Conservation (phyloP, 2,888 invertebrate genomes). For the Drosophila pullipes region DNA sequence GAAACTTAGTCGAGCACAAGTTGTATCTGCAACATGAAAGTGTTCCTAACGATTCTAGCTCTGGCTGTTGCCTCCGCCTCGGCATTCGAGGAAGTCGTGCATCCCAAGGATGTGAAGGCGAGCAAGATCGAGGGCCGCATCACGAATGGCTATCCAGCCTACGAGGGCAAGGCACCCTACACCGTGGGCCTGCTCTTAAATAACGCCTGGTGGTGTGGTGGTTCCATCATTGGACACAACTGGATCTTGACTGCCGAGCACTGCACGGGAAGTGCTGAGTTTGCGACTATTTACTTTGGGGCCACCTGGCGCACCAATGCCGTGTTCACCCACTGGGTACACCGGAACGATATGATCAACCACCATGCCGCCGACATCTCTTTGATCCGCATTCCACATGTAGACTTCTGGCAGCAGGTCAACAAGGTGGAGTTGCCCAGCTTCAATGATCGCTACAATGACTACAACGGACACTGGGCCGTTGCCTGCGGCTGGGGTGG, state of each 20-base stretch:
- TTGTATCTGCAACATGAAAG: conserved; percentile 56
- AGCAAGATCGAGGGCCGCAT: conserved; percentile 59
- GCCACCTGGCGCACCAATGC: conserved; percentile 62
- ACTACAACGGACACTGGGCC: conserved; percentile 54
- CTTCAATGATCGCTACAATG: conserved; percentile 45
- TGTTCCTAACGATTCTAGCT: conserved; percentile 53
- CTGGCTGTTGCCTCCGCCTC: conserved; percentile 53
- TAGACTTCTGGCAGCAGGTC: conserved; percentile 59
- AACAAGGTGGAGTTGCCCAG: conserved; percentile 57
- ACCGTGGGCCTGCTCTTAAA: conserved; percentile 75
- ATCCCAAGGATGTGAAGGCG: conserved; percentile 47
- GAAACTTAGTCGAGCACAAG: neutral
- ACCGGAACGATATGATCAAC: conserved; percentile 49
- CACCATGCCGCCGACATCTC: conserved; percentile 60
- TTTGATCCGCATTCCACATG: conserved; percentile 65
- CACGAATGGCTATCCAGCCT: conserved; percentile 65
- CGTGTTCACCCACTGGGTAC: conserved; percentile 59
- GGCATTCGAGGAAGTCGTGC: conserved; percentile 21
- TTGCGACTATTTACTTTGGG: conserved; percentile 64
- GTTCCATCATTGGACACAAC: conserved; percentile 71
- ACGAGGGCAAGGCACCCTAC: conserved; percentile 72
- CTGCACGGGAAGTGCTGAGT: conserved; percentile 57
- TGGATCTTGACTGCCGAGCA: conserved; percentile 81
- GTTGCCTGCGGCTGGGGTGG: conserved; percentile 76
- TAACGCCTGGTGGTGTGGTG: conserved; percentile 76